Conservation (phyloP, 2,888 invertebrate species). For the Melanostoma scalare region DNA sequence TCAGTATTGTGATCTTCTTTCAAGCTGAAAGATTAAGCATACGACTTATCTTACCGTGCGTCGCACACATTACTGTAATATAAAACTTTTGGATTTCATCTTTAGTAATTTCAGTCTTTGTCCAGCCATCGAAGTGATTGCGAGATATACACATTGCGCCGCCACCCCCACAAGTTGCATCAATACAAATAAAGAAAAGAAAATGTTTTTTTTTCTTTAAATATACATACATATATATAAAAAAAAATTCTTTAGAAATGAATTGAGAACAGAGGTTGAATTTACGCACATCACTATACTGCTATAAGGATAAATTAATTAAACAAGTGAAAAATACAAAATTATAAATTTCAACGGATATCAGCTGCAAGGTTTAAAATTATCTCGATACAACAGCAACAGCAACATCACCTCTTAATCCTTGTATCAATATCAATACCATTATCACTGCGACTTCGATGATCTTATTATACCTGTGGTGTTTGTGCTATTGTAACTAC, state of each 20-base stretch:
- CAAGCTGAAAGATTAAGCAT: slow-evolving; percentile 67
- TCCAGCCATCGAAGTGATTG: slow-evolving; percentile 78
- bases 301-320: slow-evolving; percentile 70
- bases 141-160: slow-evolving; percentile 56
- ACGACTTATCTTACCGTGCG: slow-evolving; percentile 72
- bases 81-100: slow-evolving; percentile 79
- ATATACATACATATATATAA: slow-evolving; percentile 20
- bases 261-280: slow-evolving; percentile 66
- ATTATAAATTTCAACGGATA: slow-evolving; percentile 26
- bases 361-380: slow-evolving; percentile 45
- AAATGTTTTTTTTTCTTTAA: neutral
- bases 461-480: slow-evolving; percentile 35
- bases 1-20: slow-evolving; percentile 72
- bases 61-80: slow-evolving; percentile 66
- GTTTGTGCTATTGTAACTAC: slow-evolving; percentile 45
- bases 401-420: slow-evolving; percentile 35
- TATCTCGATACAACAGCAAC: slow-evolving; percentile 32
- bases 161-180: slow-evolving; percentile 53
- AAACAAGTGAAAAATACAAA: slow-evolving; percentile 49
- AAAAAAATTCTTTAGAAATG: slow-evolving; percentile 50
- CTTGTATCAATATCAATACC: slow-evolving; percentile 66
- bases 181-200: slow-evolving; percentile 14
- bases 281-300: slow-evolving; percentile 59
- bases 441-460: slow-evolving; percentile 54
- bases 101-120: slow-evolving; percentile 80